Evolutionary conservation across 23 tunicate genomes (phyloP), one percentile per base, ranked within the genome.

Genomic region (Aplidium turbinatum): DNA sequence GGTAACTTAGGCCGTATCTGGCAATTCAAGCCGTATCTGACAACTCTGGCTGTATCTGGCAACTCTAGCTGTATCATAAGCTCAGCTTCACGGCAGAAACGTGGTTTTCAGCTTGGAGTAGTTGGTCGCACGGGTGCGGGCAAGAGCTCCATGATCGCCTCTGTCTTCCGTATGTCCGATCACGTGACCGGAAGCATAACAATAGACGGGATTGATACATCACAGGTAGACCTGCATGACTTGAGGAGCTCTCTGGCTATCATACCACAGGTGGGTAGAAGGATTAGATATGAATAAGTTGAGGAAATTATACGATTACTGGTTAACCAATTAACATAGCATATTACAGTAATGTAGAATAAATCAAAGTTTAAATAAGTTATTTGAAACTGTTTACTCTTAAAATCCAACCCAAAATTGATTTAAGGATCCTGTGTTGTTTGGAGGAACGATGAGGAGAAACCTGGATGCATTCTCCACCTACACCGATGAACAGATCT

Each of bases 51-150:
- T n/a, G n/a, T n/a, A n/a, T n/a, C n/a, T n/a, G n/a, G n/a, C n/a
- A n/a, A n/a, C n/a, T n/a, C n/a, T n/a, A n/a, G n/a, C n/a, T n/a
- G n/a, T n/a, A n/a, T n/a, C n/a, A n/a, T n/a, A n/a, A n/a, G n/a
- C n/a, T n/a, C n/a, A n/a, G n/a, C n/a, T n/a, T n/a, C n/a, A n/a
- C n/a, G n/a, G n/a, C n/a, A n/a, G n/a, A n/a, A n/a, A n/a, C n/a
- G n/a, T n/a, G n/a, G n/a, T n/a, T n/a, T n/a, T n/a, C n/a, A 85
- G 92, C 46, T 87, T 55, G 95, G 95, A 18, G 58, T 87, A 20
- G 86, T 87, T 57, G 95, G 95, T n/a, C 82, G 95, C 31, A 87
- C 95, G 1, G 95, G 95, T 29, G 95, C 95, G 24, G 95, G 95
- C 35, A 87, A 87, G 48, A 87, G 95, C 51, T 87, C 95, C 27